These are phyloP conservation scores for Cetonia aurata DNA, from an alignment of 2,888 invertebrate species.

Conservation along the genomic window DNA sequence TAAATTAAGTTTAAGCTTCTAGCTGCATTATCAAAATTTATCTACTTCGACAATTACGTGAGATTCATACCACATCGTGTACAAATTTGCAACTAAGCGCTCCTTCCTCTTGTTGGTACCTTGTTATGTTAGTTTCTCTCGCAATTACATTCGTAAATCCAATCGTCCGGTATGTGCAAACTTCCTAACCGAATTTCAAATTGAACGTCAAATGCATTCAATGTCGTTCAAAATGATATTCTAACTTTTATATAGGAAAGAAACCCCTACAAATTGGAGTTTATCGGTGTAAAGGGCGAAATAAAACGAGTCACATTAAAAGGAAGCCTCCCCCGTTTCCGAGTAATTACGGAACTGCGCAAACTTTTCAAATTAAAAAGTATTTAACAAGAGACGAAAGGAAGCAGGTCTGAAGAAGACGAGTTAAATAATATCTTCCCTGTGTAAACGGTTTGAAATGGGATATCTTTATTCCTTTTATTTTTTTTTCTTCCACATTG, in stretches of 20 bases:
- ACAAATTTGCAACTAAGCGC: not conserved
- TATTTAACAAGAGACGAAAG: slow-evolving; percentile 24
- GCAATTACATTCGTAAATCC: slow-evolving; percentile 4
- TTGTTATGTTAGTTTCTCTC: slow-evolving; percentile 8
- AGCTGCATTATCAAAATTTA: not conserved
- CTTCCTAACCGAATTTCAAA: slow-evolving; percentile 11
- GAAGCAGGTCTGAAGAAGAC: slow-evolving; percentile 6
- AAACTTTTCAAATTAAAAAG: slow-evolving; percentile 36
- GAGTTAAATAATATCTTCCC: slow-evolving; percentile 16
- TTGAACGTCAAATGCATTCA: slow-evolving; percentile 6
- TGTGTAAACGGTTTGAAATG: too few relatives aligned
- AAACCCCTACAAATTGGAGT: slow-evolving; percentile 11
- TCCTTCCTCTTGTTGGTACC: too few relatives aligned
- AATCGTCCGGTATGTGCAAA: slow-evolving; percentile 1
- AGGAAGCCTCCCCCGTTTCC: slow-evolving; percentile 19
- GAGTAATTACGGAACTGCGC: slow-evolving; percentile 24
- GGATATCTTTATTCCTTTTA: too few relatives aligned
- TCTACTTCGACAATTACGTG: not conserved
- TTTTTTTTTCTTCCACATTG: too few relatives aligned
- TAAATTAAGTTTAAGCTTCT: not conserved
- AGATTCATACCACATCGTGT: not conserved
- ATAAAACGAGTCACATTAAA: slow-evolving; percentile 18
- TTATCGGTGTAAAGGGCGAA: slow-evolving; percentile 21
- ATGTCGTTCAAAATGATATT: slow-evolving; percentile 2
- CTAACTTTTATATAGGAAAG: slow-evolving; percentile 5